Evolutionary conservation across 2,888 invertebrate genomes (phyloP).

Genomic region (Acleris emargana): DNA sequence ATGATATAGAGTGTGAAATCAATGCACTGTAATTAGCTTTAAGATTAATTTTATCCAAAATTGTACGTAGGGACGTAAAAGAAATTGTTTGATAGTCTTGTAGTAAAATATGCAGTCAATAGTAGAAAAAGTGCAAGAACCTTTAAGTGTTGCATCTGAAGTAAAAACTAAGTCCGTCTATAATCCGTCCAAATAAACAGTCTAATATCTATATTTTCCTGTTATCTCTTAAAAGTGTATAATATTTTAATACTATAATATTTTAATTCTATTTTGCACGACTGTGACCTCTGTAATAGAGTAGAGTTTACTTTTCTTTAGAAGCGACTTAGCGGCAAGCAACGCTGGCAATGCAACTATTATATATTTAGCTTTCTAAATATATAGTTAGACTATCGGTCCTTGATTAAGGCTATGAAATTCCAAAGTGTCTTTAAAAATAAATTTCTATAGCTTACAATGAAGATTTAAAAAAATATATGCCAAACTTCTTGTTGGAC

Average conservation of each 20-base stretch:
- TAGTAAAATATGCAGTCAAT: too few relatives aligned
- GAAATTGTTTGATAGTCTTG: too few relatives aligned
- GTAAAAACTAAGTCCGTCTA: background rate
- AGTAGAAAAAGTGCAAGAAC: too few relatives aligned
- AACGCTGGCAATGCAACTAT: constrained; percentile 47
- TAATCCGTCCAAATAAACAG: constrained; percentile 2
- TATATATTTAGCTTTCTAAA: constrained; percentile 70
- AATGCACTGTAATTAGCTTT: constrained; percentile 11
- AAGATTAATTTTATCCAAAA: background rate
- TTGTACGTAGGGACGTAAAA: too few relatives aligned
- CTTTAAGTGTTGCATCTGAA: background rate
- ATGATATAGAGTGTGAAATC: background rate
- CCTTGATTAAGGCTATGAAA: constrained; percentile 71
- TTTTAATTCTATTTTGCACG: constrained; percentile 19
- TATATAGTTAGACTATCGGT: constrained; percentile 67
- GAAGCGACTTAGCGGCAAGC: constrained; percentile 12
- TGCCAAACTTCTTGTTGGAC: background rate
- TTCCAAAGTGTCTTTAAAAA: constrained; percentile 60
- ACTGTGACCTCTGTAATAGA: constrained; percentile 44
- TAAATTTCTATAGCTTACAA: background rate
- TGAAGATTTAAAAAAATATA: too few relatives aligned
- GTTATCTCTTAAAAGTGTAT: too few relatives aligned
- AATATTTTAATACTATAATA: too few relatives aligned
- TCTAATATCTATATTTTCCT: too few relatives aligned
- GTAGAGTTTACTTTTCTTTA: constrained; percentile 1